These are phyloP conservation scores for Oxyura jamaicensis DNA, from an alignment of 2,113 vertebrate genomes.

Conservation along the genomic window DNA sequence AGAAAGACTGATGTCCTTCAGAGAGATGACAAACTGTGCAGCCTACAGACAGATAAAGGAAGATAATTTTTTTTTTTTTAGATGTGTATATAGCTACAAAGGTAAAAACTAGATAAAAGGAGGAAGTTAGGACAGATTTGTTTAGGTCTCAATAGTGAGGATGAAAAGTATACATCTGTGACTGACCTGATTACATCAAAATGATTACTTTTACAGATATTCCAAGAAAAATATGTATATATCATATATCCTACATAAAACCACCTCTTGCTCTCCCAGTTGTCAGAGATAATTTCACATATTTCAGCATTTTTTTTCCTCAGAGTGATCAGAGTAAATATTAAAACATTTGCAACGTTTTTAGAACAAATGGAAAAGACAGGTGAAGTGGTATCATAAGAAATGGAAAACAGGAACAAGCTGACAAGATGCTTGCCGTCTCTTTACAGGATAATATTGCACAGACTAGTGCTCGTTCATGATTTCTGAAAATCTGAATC, in stretches of 20 bases:
- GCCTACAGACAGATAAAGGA: neutral
- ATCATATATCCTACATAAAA: neutral
- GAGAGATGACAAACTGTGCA: neutral
- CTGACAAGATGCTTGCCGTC: rapidly evolving
- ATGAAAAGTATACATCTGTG: neutral
- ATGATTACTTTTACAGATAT: neutral
- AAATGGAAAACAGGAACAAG: neutral
- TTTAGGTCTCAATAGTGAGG: neutral
- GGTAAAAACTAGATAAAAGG: neutral
- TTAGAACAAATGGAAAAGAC: neutral
- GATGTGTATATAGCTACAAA: neutral
- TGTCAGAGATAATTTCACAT: neutral
- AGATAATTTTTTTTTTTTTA: neutral
- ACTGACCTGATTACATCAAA: neutral
- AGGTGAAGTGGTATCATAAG: neutral
- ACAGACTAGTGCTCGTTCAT: neutral
- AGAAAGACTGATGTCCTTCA: neutral
- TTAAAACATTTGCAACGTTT: neutral
- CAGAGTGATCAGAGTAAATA: neutral
- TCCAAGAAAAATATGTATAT: neutral
- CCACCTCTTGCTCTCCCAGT: rapidly evolving
- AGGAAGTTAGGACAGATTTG: neutral
- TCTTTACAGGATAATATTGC: neutral
- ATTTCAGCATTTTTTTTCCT: neutral
- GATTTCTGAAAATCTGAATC: neutral